Conservation (phyloP, 2,888 invertebrate species). For the Globia sparganii region DNA sequence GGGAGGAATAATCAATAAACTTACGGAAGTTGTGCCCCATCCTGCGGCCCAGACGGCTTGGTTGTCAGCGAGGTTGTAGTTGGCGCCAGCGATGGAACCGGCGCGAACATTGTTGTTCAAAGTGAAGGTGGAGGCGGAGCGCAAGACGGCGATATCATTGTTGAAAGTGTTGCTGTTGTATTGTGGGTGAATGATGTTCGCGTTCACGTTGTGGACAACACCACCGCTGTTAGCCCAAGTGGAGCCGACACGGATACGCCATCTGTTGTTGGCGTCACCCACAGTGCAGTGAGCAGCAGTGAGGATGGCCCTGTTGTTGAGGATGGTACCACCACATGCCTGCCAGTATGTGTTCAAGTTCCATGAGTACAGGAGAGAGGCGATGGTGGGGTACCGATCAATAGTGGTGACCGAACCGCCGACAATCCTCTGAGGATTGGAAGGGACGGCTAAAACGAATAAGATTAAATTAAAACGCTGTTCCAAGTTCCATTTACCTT, state of each 20-base stretch:
- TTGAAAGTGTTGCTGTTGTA: constrained; percentile 68
- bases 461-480: background rate
- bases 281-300: constrained; percentile 64
- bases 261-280: constrained; percentile 65
- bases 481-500: background rate
- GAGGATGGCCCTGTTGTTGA: constrained; percentile 66
- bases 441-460: constrained; percentile 56
- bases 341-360: constrained; percentile 52
- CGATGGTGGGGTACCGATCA: constrained; percentile 58
- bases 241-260: constrained; percentile 77
- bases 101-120: constrained; percentile 47
- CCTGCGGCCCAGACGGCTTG: constrained; percentile 74
- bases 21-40: constrained; percentile 74
- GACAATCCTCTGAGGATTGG: constrained; percentile 68
- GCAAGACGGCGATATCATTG: constrained; percentile 37
- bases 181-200: constrained; percentile 71
- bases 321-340: constrained; percentile 67
- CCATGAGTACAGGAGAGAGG: constrained; percentile 61
- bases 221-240: constrained; percentile 76
- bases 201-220: constrained; percentile 57
- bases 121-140: constrained; percentile 29
- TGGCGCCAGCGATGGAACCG: constrained; percentile 70
- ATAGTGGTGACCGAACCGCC: constrained; percentile 72
- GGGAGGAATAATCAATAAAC: constrained; percentile 30
- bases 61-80: constrained; percentile 72